Base-by-base conservation (phyloP, 2,113 vertebrate genomes). In the Willisornis vidua region DNA sequence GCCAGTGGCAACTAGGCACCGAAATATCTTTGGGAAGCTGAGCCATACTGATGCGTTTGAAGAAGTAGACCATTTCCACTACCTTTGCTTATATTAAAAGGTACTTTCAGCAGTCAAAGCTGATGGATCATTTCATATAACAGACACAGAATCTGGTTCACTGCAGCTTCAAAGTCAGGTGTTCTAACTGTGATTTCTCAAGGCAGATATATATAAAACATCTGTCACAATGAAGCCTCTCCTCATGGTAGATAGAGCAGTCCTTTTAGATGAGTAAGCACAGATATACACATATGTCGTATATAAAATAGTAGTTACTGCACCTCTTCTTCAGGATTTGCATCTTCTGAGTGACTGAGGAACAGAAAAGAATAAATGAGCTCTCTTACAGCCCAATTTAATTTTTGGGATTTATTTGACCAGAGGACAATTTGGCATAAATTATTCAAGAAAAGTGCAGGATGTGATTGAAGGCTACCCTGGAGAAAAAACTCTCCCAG, bases 351-450 rank as follows among this genome's bases (percentile, higher is more conserved):
- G 22, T 26, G 20, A 52, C 13, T 37, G 35, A 67, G 24, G 24
- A 84, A 43, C 4, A 37, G 17, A 79, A 16, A 76, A 72, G 8
- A 45, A 74, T 35, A 86, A 77, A 61, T 24, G 3, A 77, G 33
- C 19, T 52, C 17, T 22, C 51, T 45, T 70, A 46, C 17, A 43
- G 17, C 3, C 19, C 14, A 23, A 31, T 78, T 63, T 55, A 31
- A 28, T 39, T 91, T 55, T 72, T n/a, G 51, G 54, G 13, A 72
- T 68, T 91, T 54, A 14, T 85, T 92, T 91, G 37, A 73, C 37
- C 35, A 52, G 45, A 65, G 33, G 11, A 59, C 29, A 75, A n/a
- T 20, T 37, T 49, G n/a, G 14, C 6, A 72, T 61, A 54, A 93
- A 86, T 55, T 14, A 74, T 7, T 9, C 4, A 55, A 82, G 48